Percentiles rank a stretch among this genome's conserved stretches.
Evolutionary conservation across 92 coral and sea anemone species (phyloP).

Genomic region (Zoanthus gigantus): DNA sequence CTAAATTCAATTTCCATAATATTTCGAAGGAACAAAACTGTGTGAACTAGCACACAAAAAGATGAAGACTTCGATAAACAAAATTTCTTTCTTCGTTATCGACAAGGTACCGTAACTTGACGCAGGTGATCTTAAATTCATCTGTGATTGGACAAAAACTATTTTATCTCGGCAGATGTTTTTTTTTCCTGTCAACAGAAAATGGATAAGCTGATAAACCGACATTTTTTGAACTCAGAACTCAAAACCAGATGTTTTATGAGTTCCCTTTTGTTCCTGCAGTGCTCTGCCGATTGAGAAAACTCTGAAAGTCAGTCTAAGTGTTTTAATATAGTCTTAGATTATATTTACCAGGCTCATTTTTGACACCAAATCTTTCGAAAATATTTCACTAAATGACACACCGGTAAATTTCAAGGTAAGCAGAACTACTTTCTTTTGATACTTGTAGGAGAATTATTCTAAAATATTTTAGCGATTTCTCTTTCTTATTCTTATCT

Average conservation of each 20-base stretch:
- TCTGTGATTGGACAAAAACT: background rate
- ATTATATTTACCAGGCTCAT: too few species aligned
- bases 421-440: too few species aligned
- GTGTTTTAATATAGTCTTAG: too few species aligned
- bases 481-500: too few species aligned
- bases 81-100: background rate
- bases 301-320: too few species aligned
- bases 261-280: too few species aligned
- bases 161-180: background rate
- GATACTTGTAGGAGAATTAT: too few species aligned
- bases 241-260: background rate
- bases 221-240: background rate
- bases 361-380: too few species aligned
- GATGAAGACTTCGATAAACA: background rate
- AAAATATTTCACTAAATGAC: too few species aligned
- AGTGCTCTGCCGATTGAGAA: too few species aligned
- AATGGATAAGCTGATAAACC: background rate
- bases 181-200: background rate
- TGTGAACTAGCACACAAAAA: background rate
- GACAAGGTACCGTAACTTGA: background rate
- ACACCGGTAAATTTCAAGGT: too few species aligned
- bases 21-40: background rate
- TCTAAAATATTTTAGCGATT: too few species aligned
- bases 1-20: background rate
- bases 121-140: background rate